Conservation (phyloP, 1,140 invertebrate genomes). For the Drosophila simulans region DNA sequence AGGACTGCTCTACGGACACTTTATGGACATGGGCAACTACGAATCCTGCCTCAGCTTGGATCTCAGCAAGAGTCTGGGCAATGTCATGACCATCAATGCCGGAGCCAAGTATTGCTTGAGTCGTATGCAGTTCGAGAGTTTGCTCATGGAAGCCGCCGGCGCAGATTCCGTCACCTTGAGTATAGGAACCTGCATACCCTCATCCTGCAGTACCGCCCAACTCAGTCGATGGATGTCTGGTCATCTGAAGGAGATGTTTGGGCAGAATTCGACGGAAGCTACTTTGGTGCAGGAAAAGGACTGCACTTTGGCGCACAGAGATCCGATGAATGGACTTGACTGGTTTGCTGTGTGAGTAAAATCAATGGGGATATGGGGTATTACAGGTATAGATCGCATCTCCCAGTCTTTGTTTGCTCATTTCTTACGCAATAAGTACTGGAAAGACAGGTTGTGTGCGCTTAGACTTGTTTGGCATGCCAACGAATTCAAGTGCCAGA, state of each 20-base stretch:
- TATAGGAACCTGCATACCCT: constrained; percentile 65
- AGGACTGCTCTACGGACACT: constrained; percentile 76
- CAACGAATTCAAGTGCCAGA: neutral
- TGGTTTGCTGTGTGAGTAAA: constrained; percentile 72
- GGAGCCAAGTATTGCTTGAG: constrained; percentile 65
- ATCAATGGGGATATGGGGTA: too few relatives aligned
- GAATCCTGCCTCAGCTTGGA: constrained; percentile 57
- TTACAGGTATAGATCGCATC: neutral
- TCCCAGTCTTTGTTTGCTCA: neutral
- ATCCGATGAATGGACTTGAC: constrained; percentile 45
- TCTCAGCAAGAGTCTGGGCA: neutral
- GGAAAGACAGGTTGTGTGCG: constrained; percentile 8
- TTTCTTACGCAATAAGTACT: constrained; percentile 8
- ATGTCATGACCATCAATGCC: neutral
- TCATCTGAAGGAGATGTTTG: constrained; percentile 44
- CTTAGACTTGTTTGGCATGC: constrained; percentile 11
- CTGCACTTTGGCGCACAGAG: constrained; percentile 23
- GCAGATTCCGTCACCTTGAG: constrained; percentile 21
- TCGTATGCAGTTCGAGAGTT: constrained; percentile 45
- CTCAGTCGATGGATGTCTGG: constrained; percentile 47
- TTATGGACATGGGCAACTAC: constrained; percentile 71
- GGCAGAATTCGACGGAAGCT: neutral
- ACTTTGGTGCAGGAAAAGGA: constrained; percentile 47
- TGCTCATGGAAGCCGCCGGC: constrained; percentile 11
- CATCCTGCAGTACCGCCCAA: constrained; percentile 42